Conservation (phyloP, 2,888 invertebrate species). For the Cylindroiulus punctatus region DNA sequence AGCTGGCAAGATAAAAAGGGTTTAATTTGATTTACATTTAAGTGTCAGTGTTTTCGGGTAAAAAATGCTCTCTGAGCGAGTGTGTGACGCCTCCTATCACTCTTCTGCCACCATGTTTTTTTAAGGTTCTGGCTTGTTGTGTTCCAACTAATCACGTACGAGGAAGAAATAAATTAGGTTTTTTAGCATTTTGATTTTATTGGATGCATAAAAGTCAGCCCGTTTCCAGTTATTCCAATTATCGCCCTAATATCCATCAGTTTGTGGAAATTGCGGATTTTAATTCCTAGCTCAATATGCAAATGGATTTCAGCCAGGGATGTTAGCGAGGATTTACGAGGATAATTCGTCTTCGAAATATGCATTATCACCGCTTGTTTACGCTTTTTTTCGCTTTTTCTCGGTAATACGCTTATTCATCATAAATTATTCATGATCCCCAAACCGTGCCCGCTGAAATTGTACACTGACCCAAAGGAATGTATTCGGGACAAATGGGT, state of each 20-base stretch:
- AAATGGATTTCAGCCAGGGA: not conserved
- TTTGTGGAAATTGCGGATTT: not conserved
- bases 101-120: not conserved
- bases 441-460: not conserved
- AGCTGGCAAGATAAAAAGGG: not conserved
- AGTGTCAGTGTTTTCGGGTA: not conserved
- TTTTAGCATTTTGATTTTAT: not conserved
- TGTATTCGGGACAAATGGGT: constrained; percentile 25
- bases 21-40: not conserved
- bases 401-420: not conserved
- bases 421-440: not conserved
- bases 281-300: not conserved
- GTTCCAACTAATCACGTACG: not conserved
- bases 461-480: constrained; percentile 28
- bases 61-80: not conserved
- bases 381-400: not conserved
- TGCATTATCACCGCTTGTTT: constrained; percentile 14
- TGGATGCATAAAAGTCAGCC: not conserved
- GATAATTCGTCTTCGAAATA: constrained; percentile 7
- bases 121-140: not conserved
- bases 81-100: not conserved
- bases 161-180: not conserved
- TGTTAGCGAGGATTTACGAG: not conserved
- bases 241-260: not conserved
- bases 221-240: not conserved